Base-by-base conservation (phyloP, 2,888 invertebrate genomes). In the Himalopsyche anomala region DNA sequence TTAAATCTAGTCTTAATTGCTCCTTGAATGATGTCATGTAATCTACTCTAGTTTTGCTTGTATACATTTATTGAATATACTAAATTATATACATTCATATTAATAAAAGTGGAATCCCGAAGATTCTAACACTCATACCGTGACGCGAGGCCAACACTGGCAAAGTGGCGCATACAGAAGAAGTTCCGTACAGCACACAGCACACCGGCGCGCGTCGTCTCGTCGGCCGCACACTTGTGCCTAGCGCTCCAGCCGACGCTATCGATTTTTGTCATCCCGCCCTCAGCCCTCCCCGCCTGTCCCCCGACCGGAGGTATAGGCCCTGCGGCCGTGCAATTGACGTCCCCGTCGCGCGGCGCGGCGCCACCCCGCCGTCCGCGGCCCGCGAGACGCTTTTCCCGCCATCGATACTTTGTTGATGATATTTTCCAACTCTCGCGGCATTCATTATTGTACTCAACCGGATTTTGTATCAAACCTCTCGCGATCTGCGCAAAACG, bases 261-360 rank as follows among this genome's bases (percentile, higher is more conserved):
- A 93, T 92, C 92, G 92, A 92, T 92, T 92, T 92, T 92, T 92
- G 93, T 92, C 92, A 92, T 91, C 92, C 92, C 92, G 91, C 91
- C 92, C 92, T 92, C 92, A 28, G 69, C 92, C 92, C 92, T 91
- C 62, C 80, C 86, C 40, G 84, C 55, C 84, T 45, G n/a, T 28
- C 69, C 69, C 69, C 83, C 85, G 82, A 85, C 88, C 93, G 92
- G 36, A 17, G 54, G 82, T 55, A 82, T 82, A 56, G 82, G 38
- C 93, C 92, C 92, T 92, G 92, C 91, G 92, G 90, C 90, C 90
- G 90, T 89, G 89, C 62, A 83, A 86, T 89, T 86, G 86, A 92
- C 92, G 92, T 92, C 91, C 91, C 91, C 91, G 91, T 90, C 91
- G 91, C 90, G 91, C 91, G 92, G 92, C 91, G 92, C 92, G 91